These are phyloP conservation scores for Leptinotarsa peninsularis DNA, from an alignment of 2,888 invertebrate genomes.

Conservation along the genomic window DNA sequence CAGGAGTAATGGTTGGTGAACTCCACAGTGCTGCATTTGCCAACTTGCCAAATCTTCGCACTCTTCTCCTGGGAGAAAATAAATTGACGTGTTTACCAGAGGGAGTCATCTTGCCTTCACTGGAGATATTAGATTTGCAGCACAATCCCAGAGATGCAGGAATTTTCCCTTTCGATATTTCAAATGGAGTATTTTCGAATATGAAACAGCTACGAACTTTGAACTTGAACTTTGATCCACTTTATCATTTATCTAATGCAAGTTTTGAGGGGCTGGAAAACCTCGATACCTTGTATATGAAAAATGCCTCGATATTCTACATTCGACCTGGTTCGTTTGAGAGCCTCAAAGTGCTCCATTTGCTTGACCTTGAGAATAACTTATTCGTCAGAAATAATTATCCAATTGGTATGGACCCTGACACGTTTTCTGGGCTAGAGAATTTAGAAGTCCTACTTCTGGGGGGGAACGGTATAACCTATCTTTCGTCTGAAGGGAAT, in stretches of 20 bases:
- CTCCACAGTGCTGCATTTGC: conserved; percentile 68
- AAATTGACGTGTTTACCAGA: conserved; percentile 69
- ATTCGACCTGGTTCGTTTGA: conserved; percentile 68
- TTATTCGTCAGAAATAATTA: conserved; percentile 61
- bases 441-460: conserved; percentile 68
- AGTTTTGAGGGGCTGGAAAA: conserved; percentile 69
- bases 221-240: conserved; percentile 70
- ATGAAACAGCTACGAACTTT: conserved; percentile 67
- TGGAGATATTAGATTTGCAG: conserved; percentile 69
- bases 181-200: conserved; percentile 67
- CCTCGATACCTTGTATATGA: conserved; percentile 68
- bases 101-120: conserved; percentile 66
- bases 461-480: conserved; percentile 68
- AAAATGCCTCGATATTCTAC: conserved; percentile 69
- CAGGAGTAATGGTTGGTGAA: conserved; percentile 67
- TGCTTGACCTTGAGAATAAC: conserved; percentile 71
- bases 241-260: conserved; percentile 68
- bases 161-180: conserved; percentile 68
- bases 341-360: conserved; percentile 65
- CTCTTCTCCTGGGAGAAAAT: conserved; percentile 69
- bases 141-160: conserved; percentile 66
- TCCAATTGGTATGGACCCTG: conserved; percentile 50
- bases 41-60: conserved; percentile 69
- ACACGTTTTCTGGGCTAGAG: conserved; percentile 68
- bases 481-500: conserved; percentile 65